A percentile compares a stretch with the other conserved stretches of the same genome.
These are phyloP conservation scores for Cheilosia variabilis DNA, from an alignment of 2,888 invertebrate species.

Conservation along the genomic window DNA sequence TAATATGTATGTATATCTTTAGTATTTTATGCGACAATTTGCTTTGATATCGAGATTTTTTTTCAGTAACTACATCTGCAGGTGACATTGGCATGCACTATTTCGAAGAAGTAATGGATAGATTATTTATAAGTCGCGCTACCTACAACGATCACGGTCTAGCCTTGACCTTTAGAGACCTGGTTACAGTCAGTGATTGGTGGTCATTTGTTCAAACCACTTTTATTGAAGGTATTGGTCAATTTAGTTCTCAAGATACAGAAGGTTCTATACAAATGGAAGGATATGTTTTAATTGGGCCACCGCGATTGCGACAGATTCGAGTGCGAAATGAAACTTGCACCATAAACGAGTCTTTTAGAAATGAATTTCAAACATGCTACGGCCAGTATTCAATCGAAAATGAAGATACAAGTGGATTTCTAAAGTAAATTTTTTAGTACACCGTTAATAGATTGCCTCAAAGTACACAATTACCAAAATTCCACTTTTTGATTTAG, in stretches of 20 bases:
- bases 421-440: conserved; percentile 41
- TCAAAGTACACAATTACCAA: neutral
- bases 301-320: conserved; percentile 86
- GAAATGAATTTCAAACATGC: conserved; percentile 86
- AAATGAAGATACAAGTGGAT: conserved; percentile 84
- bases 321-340: conserved; percentile 87
- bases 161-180: conserved; percentile 49
- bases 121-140: conserved; percentile 67
- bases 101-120: conserved; percentile 71
- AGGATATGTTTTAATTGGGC: conserved; percentile 86
- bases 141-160: conserved; percentile 21
- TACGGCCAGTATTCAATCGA: conserved; percentile 85
- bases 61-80: conserved; percentile 74
- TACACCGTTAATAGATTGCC: too few species aligned
- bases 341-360: conserved; percentile 86
- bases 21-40: neutral
- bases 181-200: conserved; percentile 75
- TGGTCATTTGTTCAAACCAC: conserved; percentile 72
- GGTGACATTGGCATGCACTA: conserved; percentile 74
- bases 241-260: neutral
- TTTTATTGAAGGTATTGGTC: conserved; percentile 52
- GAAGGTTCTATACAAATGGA: neutral
- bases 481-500: neutral
- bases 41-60: neutral
- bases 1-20: conserved; percentile 66